Base-by-base conservation (phyloP, 2,888 invertebrate genomes). In the Tridacna crocea region DNA sequence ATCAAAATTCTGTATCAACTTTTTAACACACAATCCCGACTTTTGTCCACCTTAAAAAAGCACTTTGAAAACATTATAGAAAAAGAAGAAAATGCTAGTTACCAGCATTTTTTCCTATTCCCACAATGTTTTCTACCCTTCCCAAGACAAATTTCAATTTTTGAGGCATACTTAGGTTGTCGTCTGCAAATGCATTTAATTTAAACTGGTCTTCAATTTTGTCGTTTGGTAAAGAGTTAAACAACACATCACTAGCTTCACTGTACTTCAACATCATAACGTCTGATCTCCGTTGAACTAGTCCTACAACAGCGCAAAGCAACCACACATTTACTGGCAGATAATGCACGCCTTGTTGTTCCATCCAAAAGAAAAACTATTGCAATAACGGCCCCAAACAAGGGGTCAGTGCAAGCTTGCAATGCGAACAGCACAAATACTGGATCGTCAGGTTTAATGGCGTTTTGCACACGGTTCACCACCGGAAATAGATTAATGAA, bases 311-410 rank as follows among this genome's bases (percentile, higher is more conserved):
- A 3, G 11, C 19, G 36, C 8, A 66, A 3, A 6, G 46, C 19
- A 19, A 46, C 12, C 46, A 1, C 19, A 19, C 27, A 19, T n/a
- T 46, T 26, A 19, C 19, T 36, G 13, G 46, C 10, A 4, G 66
- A 36, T 47, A 79, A 27, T 36, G 66, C n/a, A 36, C 26, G 48
- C 17, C 73, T 72, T 1, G 79, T 85, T 22, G 51, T 79, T 65
- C 47, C 74, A 27, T 79, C 83, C 17, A 83, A 36, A 17, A 79
- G 77, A 75, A 81, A 81, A 12, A 46, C 79, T 22, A 79, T n/a
- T 11, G 81, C 72, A 36, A 83, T 58, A n/a, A 55, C 74, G n/a
- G 75, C 75, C 24, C 80, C 81, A 6, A 58, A 58, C 48, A 79
- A 17, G 10, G 81, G 78, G 36, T 60, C 73, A 1, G 77, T 79